These are phyloP conservation scores for Macrophya annulata DNA, from an alignment of 2,888 invertebrate genomes.

Conservation along the genomic window DNA sequence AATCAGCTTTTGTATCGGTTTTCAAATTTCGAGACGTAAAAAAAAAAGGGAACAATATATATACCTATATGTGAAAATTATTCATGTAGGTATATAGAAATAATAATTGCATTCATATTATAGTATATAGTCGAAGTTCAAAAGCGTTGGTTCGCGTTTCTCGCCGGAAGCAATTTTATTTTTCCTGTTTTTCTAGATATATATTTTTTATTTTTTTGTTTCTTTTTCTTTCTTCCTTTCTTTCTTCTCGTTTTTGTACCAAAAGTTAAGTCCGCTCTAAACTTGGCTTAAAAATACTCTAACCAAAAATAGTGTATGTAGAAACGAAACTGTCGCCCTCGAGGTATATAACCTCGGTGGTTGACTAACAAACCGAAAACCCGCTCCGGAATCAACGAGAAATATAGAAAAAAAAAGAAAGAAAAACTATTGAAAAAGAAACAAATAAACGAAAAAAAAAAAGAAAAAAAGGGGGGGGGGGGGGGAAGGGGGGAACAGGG, in stretches of 20 bases:
- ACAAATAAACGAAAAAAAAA: not conserved
- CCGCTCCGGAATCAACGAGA: not conserved
- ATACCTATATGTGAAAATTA: not conserved
- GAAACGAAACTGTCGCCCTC: conserved; percentile 46
- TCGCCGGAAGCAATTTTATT: not conserved
- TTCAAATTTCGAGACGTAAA: not conserved
- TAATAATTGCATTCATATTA: not conserved
- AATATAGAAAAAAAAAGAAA: not conserved
- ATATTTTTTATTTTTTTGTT: not conserved
- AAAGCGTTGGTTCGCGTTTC: conserved; percentile 15
- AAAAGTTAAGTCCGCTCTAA: conserved; percentile 61
- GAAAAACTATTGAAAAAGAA: too few relatives aligned
- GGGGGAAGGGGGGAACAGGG: not conserved
- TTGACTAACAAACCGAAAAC: conserved; percentile 27
- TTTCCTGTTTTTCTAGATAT: not conserved
- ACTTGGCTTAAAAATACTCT: conserved; percentile 74
- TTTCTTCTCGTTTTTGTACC: conserved; percentile 48
- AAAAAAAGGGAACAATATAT: not conserved
- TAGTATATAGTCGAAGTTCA: not conserved
- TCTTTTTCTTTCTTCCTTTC: conserved; percentile 47
- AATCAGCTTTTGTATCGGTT: not conserved
- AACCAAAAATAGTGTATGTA: conserved; percentile 67
- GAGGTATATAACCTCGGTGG: conserved; percentile 29
- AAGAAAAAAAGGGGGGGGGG: not conserved
- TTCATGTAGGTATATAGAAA: not conserved